These are phyloP conservation scores for Alexandromys fortis DNA, from an alignment of 2,113 vertebrate species.

Conservation along the genomic window DNA sequence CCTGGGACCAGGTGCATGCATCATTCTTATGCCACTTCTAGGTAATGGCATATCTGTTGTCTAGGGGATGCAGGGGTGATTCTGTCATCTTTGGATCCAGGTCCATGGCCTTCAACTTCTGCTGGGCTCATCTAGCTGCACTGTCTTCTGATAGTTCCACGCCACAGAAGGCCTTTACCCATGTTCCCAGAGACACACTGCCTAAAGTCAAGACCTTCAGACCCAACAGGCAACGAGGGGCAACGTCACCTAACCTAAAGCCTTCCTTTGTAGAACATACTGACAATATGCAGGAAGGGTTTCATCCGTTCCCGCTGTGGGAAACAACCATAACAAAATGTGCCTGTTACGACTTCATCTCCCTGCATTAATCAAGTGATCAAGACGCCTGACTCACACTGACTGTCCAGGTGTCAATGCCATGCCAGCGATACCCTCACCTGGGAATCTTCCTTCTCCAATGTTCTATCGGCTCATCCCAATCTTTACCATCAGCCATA, in stretches of 20 bases:
- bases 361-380: not conserved
- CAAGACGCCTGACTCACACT: not conserved
- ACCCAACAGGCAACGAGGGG: not conserved
- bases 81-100: not conserved
- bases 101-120: not conserved
- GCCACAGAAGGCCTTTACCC: not conserved
- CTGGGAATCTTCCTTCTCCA: not conserved
- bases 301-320: not conserved
- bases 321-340: not conserved
- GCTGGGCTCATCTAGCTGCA: not conserved
- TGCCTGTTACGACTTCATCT: not conserved
- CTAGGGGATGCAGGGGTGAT: rapidly evolving
- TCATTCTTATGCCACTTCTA: rapidly evolving
- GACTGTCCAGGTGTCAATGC: not conserved
- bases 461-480: not conserved
- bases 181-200: not conserved
- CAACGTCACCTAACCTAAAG: not conserved
- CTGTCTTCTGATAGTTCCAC: not conserved
- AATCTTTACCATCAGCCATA: conserved; percentile 3
- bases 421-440: not conserved
- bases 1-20: rapidly evolving
- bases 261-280: not conserved
- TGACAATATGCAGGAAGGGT: not conserved
- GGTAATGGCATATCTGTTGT: rapidly evolving
- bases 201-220: not conserved